Evolutionary conservation across 2,888 invertebrate genomes (phyloP), one percentile per base, ranked within the genome.

Genomic region (Mimumesa dahlbomi): DNA sequence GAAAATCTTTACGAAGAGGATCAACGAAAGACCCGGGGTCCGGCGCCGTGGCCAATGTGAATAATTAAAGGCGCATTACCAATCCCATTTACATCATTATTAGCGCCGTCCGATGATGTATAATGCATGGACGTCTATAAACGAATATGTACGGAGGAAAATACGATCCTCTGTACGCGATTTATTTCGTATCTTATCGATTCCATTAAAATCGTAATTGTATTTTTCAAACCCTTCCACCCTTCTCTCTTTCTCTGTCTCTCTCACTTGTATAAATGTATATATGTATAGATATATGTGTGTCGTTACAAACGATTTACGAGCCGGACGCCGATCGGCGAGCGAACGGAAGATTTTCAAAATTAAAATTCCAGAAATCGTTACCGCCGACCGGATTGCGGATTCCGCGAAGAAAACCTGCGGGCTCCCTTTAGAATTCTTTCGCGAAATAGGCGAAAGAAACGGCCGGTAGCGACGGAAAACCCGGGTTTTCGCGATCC

Each of bases 1-100:
- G 16, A 34, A n/a, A 3, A 4, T 1, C 34, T 34, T 34, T 1
- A 16, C 18, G 40, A 40, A 16, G 16, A 40, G 22, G 11, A 45
- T 45, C 22, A 13, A 11, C 45, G n/a, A 45, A 45, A 22, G 45
- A 21, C 4, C 2, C 16, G 34, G 16, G 36, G 2, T 5, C 34
- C n/a, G 2, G 18, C 16, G 2, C 9, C 7, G 16, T n/a, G 4
- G 43, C 29, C 50, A 50, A 64, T 50, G 34, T 13, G 48, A 68
- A 52, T 57, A 68, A 68, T 63, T 63, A 68, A 53, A 57, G 52
- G 57, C 42, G 19, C 63, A 57, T 63, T 63, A 62, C 36, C 36
- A n/a, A 14, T 31, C 31, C 43, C 19, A 48, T 25, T 57, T 53
- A 46, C 46, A 21, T 38, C 29, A 40, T 66, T 66, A 67, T 62